Evolutionary conservation across 2,113 vertebrate genomes (phyloP).

Genomic region (Danionella cerebrum): DNA sequence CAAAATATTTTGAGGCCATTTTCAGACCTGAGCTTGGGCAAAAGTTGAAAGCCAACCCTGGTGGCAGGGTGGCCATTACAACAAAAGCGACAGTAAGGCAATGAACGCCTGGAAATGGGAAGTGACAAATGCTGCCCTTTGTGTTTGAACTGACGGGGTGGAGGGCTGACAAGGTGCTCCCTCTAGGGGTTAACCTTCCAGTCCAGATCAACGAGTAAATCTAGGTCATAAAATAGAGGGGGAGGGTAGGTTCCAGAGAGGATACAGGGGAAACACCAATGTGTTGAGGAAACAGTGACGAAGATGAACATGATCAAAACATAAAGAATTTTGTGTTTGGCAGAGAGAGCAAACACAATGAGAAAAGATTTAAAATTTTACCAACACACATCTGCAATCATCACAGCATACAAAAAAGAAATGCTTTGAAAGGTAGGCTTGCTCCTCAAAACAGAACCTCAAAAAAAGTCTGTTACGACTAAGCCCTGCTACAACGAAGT

Average conservation of each 20-base stretch:
- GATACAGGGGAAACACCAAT: background rate
- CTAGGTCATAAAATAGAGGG: conserved; percentile 65
- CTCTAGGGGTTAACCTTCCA: conserved; percentile 70
- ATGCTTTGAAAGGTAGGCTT: no score
- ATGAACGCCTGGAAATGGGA: conserved; percentile 61
- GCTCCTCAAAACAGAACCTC: no score
- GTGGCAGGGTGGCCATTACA: conserved; percentile 53
- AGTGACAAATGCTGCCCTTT: conserved; percentile 70
- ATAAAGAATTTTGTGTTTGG: background rate
- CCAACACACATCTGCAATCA: no score
- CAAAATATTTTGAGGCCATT: background rate
- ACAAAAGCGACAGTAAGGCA: conserved; percentile 52
- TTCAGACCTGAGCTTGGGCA: background rate
- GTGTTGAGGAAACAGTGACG: background rate
- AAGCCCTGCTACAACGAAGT: no score
- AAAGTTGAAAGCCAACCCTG: conserved; percentile 24
- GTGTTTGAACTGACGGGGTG: conserved; percentile 62
- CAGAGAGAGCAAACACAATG: no score
- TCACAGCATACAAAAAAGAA: no score
- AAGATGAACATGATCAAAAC: background rate
- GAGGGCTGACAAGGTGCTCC: conserved; percentile 62
- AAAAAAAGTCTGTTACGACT: no score
- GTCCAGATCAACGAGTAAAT: conserved; percentile 69
- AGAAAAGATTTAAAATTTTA: no score
- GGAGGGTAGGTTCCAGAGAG: conserved; percentile 9